A percentile compares a stretch with the other conserved stretches of the same genome.
These are phyloP conservation scores for Urechis unicinctus DNA, from an alignment of 2,888 invertebrate species.

Conservation along the genomic window DNA sequence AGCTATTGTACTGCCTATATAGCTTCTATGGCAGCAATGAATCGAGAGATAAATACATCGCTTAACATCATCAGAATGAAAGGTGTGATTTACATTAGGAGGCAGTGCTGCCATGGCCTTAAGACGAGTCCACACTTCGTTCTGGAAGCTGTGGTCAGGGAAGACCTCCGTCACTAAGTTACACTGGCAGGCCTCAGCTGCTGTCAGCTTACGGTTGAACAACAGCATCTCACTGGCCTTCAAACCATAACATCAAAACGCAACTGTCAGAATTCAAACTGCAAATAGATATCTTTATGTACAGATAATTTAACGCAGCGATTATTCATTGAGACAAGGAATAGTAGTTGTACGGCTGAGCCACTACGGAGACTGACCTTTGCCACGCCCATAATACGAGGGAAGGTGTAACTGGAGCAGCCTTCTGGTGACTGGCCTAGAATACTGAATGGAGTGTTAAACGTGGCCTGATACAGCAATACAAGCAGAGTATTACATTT, in stretches of 20 bases:
- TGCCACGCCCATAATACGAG: slow-evolving; percentile 81
- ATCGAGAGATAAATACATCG: no score
- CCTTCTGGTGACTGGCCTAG: slow-evolving; percentile 84
- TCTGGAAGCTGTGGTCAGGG: slow-evolving; percentile 60
- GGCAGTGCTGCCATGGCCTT: slow-evolving; percentile 55
- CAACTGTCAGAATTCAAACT: neutral
- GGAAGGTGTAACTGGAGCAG: slow-evolving; percentile 79
- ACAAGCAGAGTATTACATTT: no score
- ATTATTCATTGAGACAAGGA: no score
- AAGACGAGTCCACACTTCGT: slow-evolving; percentile 55
- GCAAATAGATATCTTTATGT: no score
- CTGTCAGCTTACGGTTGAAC: slow-evolving; percentile 71
- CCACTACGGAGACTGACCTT: no score
- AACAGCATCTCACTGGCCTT: slow-evolving; percentile 57
- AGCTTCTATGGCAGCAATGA: no score
- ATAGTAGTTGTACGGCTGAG: no score
- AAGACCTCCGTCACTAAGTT: slow-evolving; percentile 77
- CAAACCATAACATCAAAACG: slow-evolving; percentile 10
- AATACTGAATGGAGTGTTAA: slow-evolving; percentile 78
- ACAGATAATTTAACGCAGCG: no score
- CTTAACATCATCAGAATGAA: no score
- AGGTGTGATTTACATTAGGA: slow-evolving; percentile 26
- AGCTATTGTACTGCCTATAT: no score
- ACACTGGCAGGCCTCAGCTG: slow-evolving; percentile 69
- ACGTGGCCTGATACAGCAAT: slow-evolving; percentile 63